Conservation (phyloP, 2,113 vertebrate species). For the Mustela lutreola region DNA sequence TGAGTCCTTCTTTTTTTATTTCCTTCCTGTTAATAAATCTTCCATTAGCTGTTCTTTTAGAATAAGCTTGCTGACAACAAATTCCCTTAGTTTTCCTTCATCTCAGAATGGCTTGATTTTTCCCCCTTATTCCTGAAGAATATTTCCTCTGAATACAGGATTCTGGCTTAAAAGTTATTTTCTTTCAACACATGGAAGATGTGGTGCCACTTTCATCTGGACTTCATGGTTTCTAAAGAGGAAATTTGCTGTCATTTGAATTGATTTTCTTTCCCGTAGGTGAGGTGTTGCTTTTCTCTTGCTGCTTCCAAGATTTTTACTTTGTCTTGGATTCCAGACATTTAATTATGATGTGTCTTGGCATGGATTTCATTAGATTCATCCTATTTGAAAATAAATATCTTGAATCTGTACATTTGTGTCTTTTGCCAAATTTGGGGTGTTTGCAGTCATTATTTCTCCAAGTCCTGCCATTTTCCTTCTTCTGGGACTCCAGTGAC, state of each 20-base stretch:
- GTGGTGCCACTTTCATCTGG: background rate
- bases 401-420: background rate
- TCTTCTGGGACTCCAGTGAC: background rate
- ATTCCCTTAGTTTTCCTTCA: background rate
- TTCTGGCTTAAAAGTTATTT: background rate
- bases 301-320: background rate
- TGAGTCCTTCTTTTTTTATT: background rate
- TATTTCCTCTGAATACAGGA: background rate
- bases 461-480: background rate
- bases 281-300: background rate
- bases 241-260: background rate
- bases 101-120: background rate
- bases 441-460: background rate
- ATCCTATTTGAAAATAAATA: background rate
- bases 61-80: background rate
- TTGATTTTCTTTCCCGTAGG: background rate
- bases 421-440: background rate
- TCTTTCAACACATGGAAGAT: background rate
- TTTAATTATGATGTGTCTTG: background rate
- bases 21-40: background rate
- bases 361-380: background rate
- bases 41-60: background rate
- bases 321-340: background rate
- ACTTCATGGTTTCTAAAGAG: background rate
- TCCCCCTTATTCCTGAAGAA: background rate